phyloP scores from a whole-genome alignment of 2,888 invertebrate genomes.

The Microctonus hyperodae region DNA sequence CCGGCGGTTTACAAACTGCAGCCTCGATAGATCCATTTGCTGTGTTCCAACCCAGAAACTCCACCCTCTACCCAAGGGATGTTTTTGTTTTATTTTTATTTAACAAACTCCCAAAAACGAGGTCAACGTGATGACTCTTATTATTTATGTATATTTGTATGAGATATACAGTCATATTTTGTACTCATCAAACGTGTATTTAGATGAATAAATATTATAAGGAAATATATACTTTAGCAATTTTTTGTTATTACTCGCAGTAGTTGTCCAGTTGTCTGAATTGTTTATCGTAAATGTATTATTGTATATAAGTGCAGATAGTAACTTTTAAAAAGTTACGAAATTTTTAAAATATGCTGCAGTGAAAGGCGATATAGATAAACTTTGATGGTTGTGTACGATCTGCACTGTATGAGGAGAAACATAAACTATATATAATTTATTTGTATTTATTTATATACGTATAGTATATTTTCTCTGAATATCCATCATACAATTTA shows the following conservation, averaged over 20 bases:
- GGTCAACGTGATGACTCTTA: slow-evolving; percentile 1
- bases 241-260: background rate
- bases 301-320: background rate
- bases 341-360: background rate
- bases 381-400: background rate
- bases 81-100: slow-evolving; percentile 15
- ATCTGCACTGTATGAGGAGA: background rate
- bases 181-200: background rate
- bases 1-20: slow-evolving; percentile 33
- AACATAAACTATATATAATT: background rate
- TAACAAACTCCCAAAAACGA: background rate
- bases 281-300: background rate
- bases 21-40: slow-evolving; percentile 35
- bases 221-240: background rate
- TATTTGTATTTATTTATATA: background rate
- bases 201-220: too few relatives aligned
- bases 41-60: slow-evolving; percentile 26
- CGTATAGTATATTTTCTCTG: background rate
- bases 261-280: background rate
- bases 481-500: background rate
- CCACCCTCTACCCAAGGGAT: slow-evolving; percentile 9
- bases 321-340: background rate
- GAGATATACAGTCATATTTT: background rate
- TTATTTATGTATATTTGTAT: slow-evolving; percentile 11
- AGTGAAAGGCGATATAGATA: slow-evolving; percentile 1